Evolutionary conservation across 2,797 vertebrate species (phyloP).

Genomic region (Esox lucius): DNA sequence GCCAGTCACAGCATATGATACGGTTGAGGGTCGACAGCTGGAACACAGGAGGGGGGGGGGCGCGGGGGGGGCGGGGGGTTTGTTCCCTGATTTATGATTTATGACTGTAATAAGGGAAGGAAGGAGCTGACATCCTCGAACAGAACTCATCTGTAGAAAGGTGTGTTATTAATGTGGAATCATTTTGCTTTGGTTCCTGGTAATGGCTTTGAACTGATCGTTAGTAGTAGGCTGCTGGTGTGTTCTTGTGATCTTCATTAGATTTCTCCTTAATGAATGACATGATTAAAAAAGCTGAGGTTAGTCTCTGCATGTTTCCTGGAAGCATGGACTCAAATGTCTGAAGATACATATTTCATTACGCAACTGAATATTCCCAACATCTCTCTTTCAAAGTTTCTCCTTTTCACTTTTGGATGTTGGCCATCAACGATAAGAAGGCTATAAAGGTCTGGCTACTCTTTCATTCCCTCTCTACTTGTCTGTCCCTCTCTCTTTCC

Average conservation of each 20-base stretch:
- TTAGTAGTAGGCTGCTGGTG: constrained; percentile 48
- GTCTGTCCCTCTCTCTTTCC: constrained; percentile 47
- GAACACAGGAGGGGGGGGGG: constrained; percentile 34
- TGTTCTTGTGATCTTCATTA: constrained; percentile 58
- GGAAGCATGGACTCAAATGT: background rate
- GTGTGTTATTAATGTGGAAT: background rate
- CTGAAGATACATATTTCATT: constrained; percentile 11
- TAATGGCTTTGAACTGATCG: constrained; percentile 52
- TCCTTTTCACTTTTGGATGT: constrained; percentile 18
- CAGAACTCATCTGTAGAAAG: constrained; percentile 52
- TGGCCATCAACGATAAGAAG: constrained; percentile 25
- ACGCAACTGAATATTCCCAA: constrained; percentile 2
- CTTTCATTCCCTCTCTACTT: constrained; percentile 39
- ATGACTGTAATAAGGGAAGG: constrained; percentile 53
- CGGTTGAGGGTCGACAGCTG: constrained; percentile 24
- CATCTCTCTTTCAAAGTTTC: background rate
- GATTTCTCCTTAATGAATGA: constrained; percentile 66
- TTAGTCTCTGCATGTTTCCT: background rate
- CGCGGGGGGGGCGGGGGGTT: constrained; percentile 26
- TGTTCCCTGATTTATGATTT: constrained; percentile 54
- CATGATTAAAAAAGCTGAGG: constrained; percentile 43
- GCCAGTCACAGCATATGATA: constrained; percentile 61
- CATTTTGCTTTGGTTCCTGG: constrained; percentile 29
- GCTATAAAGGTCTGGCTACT: constrained; percentile 39
- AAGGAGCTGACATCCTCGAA: background rate